Evolutionary conservation across 2,797 vertebrate species (phyloP), one percentile per base, ranked within the genome.

Genomic region (Capromys pilorides): DNA sequence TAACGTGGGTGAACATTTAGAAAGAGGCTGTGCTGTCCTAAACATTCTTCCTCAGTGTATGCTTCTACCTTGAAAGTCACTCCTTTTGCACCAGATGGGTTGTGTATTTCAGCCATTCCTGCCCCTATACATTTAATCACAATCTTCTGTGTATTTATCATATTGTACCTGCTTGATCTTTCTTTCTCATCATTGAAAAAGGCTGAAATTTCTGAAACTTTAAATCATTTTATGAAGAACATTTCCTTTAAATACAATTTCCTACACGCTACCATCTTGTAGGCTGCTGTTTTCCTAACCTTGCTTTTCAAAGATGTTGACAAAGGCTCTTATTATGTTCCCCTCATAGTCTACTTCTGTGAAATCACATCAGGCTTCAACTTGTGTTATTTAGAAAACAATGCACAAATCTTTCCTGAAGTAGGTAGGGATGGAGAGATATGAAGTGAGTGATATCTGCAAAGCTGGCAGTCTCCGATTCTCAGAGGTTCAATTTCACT

Each of bases 371-470:
- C 89, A 93, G 22, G 54, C 7, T 81, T 89, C 62, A 86, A 91
- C 86, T 73, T 89, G 78, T 41, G 78, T 93, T 84, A 80, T 96
- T 89, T 93, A 77, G 28, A 87, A 96, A 81, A 95, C 77, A 95
- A 89, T 94, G 54, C 66, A 36, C 18, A 93, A 45, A 67, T 75
- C 49, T 94, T 36, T 79, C 54, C 41, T 89, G 89, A 89, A 96
- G 79, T 26, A 75, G 49, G 28, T 31, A 49, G 31, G 12, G 86
- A 92, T 11, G 51, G n/a, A 77, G 49, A 41, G 28, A 71, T 31
- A 92, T 61, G 33, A 57, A 90, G 92, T 78, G 36, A 90, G 66
- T 33, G 49, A 88, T 14, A 24, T 13, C 73, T 77, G 9, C 51
- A n/a, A 81, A 67, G 28, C 21, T 49, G 86, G 71, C 45, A 81